Base-by-base conservation (phyloP, 2,113 vertebrate genomes). In the Glareola pratincola region DNA sequence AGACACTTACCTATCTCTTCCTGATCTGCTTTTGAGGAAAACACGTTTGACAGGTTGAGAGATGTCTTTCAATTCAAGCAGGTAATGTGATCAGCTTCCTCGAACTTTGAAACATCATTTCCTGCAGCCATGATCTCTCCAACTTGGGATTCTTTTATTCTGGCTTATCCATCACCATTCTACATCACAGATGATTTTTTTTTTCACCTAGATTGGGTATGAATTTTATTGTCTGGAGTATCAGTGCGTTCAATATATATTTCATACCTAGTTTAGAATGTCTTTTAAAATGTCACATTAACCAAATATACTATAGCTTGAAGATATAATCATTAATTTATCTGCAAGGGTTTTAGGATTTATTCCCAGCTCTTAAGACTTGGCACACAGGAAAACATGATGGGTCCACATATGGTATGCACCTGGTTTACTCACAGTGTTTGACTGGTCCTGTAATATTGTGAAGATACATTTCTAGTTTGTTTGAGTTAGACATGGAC, bases 81-180 rank as follows among this genome's bases (percentile, higher is more conserved):
- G 53, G 30, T 89, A 24, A 73, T 64, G 37, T 71, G 59, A 91
- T 64, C 63, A 86, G 2, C 24, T 50, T 96, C 54, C 37, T 93
- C 68, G 51, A 72, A 68, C 39, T 86, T 96, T 88, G 54, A 92
- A 91, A 60, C 72, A 88, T 78, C 41, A 91, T 86, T 93, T 93
- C 50, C 37, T 88, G 32, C 51, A 86, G 8, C 37, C 54, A 43
- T 4, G 2, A 60, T 69, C 50, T 92, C n/a, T 29, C 14, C 24
- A 63, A 24, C 6, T 15, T 2, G 2, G 8, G 4, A 34, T 50
- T 83, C 53, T 86, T 94, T 23, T 39, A 57, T 88, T 88, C 63
- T 77, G 37, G 12, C 20, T 88, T 85, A 29, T 79, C 22, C 53
- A 54, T 50, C 23, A 62, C 12, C 8, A 32, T n/a, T 27, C 14